Conservation (phyloP, 92 coral and sea anemone genomes). For the Epizoanthus fatuus region DNA sequence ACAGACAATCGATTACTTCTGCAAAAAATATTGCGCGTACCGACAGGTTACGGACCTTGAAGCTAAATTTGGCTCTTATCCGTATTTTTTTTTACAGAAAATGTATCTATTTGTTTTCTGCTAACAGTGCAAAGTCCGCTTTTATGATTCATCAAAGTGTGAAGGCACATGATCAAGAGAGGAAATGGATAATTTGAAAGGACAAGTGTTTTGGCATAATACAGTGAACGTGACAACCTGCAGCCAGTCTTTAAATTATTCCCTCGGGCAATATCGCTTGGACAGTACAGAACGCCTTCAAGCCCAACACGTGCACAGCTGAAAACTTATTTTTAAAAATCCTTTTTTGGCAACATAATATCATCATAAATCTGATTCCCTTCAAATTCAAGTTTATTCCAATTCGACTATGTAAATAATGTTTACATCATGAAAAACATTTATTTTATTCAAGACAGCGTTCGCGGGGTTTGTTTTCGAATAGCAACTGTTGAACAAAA, state of each 20-base stretch:
- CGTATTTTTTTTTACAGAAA: neutral
- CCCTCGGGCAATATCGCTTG: too few species aligned
- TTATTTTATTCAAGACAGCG: too few species aligned
- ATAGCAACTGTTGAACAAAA: too few species aligned
- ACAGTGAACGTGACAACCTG: neutral
- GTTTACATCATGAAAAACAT: too few species aligned
- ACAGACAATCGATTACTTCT: too few species aligned
- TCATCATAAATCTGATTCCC: neutral
- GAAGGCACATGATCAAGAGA: conserved; percentile 8
- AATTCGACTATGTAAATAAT: neutral
- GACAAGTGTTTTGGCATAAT: neutral
- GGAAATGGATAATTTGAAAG: neutral
- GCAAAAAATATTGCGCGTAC: conserved; percentile 13
- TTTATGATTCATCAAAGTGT: neutral
- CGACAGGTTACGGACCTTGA: neutral
- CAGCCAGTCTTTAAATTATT: too few species aligned
- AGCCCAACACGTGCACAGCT: conserved; percentile 1
- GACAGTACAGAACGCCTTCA: neutral
- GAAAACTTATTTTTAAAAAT: neutral
- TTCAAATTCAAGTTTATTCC: neutral
- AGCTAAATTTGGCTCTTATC: neutral
- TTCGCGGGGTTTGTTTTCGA: too few species aligned
- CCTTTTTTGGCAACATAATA: neutral
- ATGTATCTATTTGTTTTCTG: neutral
- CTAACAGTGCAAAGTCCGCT: conserved; percentile 14